These are phyloP conservation scores for Sarcophaga peregrina DNA, from an alignment of 1,140 invertebrate species.

Conservation along the genomic window DNA sequence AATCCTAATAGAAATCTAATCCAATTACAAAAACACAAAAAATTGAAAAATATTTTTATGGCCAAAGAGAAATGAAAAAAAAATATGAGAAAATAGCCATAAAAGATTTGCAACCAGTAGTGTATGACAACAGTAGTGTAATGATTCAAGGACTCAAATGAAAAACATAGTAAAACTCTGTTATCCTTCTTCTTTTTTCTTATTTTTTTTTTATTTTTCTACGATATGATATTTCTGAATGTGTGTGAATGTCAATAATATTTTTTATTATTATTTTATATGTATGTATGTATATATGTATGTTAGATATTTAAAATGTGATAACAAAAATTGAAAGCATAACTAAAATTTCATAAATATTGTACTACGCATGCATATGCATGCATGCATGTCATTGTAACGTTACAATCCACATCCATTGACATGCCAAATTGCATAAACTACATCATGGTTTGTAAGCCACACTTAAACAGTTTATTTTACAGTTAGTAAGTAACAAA, in stretches of 20 bases:
- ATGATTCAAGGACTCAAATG: not conserved
- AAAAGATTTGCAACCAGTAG: not conserved
- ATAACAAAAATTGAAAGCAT: constrained; percentile 36
- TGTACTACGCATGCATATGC: constrained; percentile 25
- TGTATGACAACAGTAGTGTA: no score
- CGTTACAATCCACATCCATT: not conserved
- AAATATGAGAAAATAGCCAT: no score
- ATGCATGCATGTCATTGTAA: not conserved
- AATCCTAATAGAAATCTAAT: not conserved
- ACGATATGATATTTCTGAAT: no score
- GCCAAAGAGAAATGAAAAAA: not conserved
- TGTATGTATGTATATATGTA: not conserved
- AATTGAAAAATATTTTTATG: not conserved
- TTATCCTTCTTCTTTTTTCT: no score
- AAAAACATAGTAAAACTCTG: no score
- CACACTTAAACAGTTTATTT: no score
- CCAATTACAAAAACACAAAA: constrained; percentile 6
- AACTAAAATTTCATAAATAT: constrained; percentile 40
- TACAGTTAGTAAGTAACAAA: no score
- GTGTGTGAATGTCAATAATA: no score
- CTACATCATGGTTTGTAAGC: no score
- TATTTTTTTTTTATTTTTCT: no score
- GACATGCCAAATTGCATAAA: not conserved
- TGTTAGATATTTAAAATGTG: constrained; percentile 23
- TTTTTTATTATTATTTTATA: not conserved